These are phyloP conservation scores for Lacerta bilineata DNA, from an alignment of 2,797 vertebrate genomes.

Conservation along the genomic window DNA sequence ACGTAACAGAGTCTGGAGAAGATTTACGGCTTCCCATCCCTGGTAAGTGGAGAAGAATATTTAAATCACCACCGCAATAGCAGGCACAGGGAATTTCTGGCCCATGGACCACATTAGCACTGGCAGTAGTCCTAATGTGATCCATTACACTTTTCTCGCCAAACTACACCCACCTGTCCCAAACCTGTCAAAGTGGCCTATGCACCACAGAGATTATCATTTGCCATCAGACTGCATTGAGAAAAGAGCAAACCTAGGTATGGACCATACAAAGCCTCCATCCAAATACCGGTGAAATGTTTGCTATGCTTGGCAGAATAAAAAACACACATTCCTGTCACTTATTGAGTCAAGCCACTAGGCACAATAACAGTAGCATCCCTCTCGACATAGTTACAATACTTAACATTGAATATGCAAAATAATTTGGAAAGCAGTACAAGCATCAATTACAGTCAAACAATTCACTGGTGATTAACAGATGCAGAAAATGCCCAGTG, in stretches of 20 bases:
- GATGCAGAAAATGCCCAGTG: not conserved
- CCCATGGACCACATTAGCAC: not conserved
- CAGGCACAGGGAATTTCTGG: not conserved
- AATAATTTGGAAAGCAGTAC: constrained; percentile 6
- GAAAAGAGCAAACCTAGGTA: not conserved
- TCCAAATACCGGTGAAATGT: not conserved
- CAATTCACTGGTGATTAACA: constrained; percentile 5
- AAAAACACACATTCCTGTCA: not conserved
- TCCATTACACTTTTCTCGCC: too few species aligned
- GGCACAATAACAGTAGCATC: not conserved
- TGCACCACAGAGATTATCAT: not conserved
- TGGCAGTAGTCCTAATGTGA: not conserved
- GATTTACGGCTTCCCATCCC: not conserved
- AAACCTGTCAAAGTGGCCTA: too few species aligned
- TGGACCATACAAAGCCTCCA: not conserved
- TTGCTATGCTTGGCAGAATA: not conserved
- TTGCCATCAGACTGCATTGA: not conserved
- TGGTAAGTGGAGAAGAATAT: not conserved
- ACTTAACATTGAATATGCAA: not conserved
- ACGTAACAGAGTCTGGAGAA: not conserved
- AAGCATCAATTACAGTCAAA: not conserved
- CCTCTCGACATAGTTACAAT: not conserved
- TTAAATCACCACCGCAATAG: not conserved
- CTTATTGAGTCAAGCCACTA: not conserved
- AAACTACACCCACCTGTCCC: too few species aligned